A percentile compares a stretch with the other conserved stretches of the same genome.
phyloP scores from a whole-genome alignment of 2,113 vertebrate species.

The Aegithalos caudatus region DNA sequence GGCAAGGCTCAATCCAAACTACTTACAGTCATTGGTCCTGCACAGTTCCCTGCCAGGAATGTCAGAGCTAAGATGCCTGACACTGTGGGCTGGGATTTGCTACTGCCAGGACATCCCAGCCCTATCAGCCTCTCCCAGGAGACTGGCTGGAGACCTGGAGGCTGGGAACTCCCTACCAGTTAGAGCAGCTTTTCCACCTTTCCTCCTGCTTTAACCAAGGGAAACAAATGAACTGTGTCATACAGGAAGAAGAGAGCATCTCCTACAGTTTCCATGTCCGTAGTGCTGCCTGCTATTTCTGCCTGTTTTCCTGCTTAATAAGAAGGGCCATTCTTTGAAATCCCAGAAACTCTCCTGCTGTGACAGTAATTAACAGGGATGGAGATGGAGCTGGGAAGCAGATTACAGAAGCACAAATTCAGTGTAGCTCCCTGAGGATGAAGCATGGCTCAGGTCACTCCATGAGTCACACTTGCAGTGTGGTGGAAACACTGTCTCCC shows the following conservation, averaged over 20 bases:
- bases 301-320: not conserved
- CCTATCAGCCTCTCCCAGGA: not conserved
- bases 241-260: not conserved
- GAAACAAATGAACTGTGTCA: not conserved
- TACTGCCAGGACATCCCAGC: not conserved
- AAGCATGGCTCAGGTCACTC: not conserved
- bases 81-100: not conserved
- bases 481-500: not conserved
- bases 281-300: not conserved
- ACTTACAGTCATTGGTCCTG: not conserved
- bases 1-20: not conserved
- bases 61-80: not conserved
- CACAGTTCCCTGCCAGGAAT: not conserved
- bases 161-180: not conserved
- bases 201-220: not conserved
- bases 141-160: not conserved
- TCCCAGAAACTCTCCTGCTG: not conserved
- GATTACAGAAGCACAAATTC: not conserved
- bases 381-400: not conserved
- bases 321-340: not conserved
- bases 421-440: not conserved
- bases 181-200: not conserved
- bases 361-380: not conserved
- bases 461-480: accelerated
- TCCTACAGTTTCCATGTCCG: not conserved